Conservation (phyloP, 2,113 vertebrate genomes). For the Perca flavescens region DNA sequence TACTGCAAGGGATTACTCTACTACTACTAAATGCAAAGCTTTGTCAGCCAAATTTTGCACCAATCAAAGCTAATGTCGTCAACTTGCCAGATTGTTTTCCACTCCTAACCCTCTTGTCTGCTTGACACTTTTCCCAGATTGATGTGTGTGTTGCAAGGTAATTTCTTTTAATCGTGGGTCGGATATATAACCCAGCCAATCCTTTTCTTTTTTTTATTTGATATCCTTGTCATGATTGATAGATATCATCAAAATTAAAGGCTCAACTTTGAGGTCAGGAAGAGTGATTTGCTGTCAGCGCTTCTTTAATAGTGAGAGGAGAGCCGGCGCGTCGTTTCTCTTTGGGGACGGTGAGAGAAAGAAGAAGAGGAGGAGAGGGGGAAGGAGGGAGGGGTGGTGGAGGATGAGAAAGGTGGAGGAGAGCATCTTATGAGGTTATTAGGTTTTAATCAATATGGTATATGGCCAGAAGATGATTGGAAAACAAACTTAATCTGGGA, state of each 20-base stretch:
- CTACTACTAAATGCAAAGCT: constrained; percentile 68
- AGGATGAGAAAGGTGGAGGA: constrained; percentile 66
- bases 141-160: constrained; percentile 73
- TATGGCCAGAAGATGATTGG: constrained; percentile 81
- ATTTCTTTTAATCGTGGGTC: constrained; percentile 80
- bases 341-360: constrained; percentile 70
- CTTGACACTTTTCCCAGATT: constrained; percentile 74
- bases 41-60: constrained; percentile 65
- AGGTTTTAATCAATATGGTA: constrained; percentile 86
- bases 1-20: constrained; percentile 45
- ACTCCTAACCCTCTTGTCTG: constrained; percentile 49
- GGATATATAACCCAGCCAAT: constrained; percentile 76
- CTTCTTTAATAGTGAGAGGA: constrained; percentile 78
- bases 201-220: constrained; percentile 63
- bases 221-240: constrained; percentile 82
- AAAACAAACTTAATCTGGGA: constrained; percentile 85
- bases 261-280: constrained; percentile 83
- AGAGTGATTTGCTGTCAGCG: constrained; percentile 82
- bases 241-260: constrained; percentile 83
- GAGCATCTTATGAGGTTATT: constrained; percentile 82
- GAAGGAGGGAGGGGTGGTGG: constrained; percentile 16
- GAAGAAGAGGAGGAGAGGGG: constrained; percentile 14
- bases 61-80: constrained; percentile 67
- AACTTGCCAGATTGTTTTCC: constrained; percentile 53
- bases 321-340: constrained; percentile 74